Conservation (phyloP, 2,113 vertebrate genomes). For the Papio anubis region DNA sequence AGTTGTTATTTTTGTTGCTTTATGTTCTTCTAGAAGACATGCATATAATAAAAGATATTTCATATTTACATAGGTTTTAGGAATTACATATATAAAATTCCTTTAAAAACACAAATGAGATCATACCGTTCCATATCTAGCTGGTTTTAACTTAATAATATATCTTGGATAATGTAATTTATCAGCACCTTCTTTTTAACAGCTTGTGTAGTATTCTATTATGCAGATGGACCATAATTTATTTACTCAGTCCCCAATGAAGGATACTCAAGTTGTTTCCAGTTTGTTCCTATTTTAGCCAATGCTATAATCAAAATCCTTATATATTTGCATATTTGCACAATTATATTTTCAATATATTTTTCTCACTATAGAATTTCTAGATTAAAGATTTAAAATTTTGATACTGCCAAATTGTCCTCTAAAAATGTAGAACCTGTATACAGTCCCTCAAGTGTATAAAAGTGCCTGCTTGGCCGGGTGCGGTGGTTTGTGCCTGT, state of each 20-base stretch:
- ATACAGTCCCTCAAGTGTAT: neutral
- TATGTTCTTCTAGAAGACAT: constrained; percentile 23
- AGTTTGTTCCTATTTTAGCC: constrained; percentile 42
- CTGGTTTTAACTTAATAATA: neutral
- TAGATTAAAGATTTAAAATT: constrained; percentile 19
- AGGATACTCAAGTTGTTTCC: constrained; percentile 11
- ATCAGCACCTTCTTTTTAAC: constrained; percentile 21
- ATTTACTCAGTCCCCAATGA: constrained; percentile 27
- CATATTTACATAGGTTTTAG: neutral
- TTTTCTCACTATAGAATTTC: constrained; percentile 19
- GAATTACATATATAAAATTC: neutral
- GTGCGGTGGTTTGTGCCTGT: too few species aligned
- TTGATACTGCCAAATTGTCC: neutral
- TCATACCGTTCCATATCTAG: neutral
- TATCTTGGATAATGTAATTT: neutral
- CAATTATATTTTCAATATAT: neutral
- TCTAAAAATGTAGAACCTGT: constrained; percentile 32
- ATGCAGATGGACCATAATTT: constrained; percentile 3
- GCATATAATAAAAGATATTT: constrained; percentile 5
- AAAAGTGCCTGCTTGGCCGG: neutral
- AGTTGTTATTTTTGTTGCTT: constrained; percentile 2
- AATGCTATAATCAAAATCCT: constrained; percentile 35
- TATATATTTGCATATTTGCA: constrained; percentile 2
- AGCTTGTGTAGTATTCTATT: neutral
- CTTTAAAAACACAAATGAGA: constrained; percentile 46